Conservation (phyloP, 2,888 invertebrate species). For the Yponomeuta plumbellus region DNA sequence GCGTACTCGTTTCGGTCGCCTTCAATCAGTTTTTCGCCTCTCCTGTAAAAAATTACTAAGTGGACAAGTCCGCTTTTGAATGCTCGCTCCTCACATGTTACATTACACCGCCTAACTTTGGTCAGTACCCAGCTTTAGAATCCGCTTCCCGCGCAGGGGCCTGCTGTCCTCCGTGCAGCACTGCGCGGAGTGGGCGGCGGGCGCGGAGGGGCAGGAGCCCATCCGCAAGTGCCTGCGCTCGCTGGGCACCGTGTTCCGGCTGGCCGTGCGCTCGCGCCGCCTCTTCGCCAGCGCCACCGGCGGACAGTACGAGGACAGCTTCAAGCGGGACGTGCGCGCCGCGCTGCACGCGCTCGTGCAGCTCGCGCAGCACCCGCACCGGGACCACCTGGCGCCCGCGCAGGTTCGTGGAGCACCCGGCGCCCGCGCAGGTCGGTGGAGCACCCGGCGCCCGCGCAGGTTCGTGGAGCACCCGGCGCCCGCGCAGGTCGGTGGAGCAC, state of each 20-base stretch:
- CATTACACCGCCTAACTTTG: no score
- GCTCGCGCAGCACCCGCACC: conserved; percentile 80
- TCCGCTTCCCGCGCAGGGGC: conserved; percentile 72
- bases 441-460: conserved; percentile 83
- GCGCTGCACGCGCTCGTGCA: conserved; percentile 87
- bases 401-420: no score
- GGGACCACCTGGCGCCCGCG: conserved; percentile 85
- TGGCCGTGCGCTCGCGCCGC: conserved; percentile 91
- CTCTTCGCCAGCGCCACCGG: conserved; percentile 91
- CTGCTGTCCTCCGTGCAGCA: conserved; percentile 92
- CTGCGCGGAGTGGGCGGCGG: conserved; percentile 90
- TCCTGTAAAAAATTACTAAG: no score
- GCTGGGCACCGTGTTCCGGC: conserved; percentile 93
- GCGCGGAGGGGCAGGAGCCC: conserved; percentile 91
- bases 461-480: no score
- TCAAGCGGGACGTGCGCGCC: conserved; percentile 86
- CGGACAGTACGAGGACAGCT: conserved; percentile 92
- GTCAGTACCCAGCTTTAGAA: neutral
- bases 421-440: conserved; percentile 84
- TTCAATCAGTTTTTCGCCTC: no score
- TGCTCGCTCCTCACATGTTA: no score
- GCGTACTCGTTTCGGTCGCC: no score
- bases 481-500: conserved; percentile 83
- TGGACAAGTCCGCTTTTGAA: no score
- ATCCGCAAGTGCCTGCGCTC: conserved; percentile 94